Percentiles rank a stretch among this genome's conserved stretches.
Conservation (phyloP, 2,113 vertebrate genomes). For the Haplochromis burtoni region DNA sequence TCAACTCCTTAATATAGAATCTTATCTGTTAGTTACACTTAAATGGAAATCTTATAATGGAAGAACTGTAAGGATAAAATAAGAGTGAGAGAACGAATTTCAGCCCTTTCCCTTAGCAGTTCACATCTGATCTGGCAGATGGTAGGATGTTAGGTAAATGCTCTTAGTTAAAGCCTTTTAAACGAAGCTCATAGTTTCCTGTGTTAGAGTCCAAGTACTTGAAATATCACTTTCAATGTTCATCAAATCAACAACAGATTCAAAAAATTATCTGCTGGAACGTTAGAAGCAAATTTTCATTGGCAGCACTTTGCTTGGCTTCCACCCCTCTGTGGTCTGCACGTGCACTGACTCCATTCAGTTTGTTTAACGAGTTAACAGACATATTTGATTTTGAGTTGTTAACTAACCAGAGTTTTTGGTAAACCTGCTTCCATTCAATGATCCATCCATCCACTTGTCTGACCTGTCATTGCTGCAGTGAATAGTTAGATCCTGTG, state of each 20-base stretch:
- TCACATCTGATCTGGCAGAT: neutral
- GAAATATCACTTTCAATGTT: neutral
- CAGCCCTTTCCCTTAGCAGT: neutral
- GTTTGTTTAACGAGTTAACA: conserved; percentile 49
- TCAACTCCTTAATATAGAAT: neutral
- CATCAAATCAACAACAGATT: neutral
- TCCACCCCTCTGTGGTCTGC: conserved; percentile 1
- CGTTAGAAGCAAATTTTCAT: neutral
- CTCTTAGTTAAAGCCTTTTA: neutral
- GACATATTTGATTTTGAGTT: conserved; percentile 30
- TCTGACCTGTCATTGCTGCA: neutral
- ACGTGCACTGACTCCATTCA: conserved; percentile 58
- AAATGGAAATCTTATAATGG: neutral
- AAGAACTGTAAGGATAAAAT: neutral
- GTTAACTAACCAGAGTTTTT: conserved; percentile 52
- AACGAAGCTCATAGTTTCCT: neutral
- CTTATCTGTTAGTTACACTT: neutral
- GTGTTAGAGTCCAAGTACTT: neutral
- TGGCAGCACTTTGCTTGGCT: neutral
- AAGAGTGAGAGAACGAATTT: neutral
- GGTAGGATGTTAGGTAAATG: neutral
- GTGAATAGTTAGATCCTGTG: conserved; percentile 12
- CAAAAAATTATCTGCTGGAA: neutral
- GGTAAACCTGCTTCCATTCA: neutral
- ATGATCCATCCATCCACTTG: neutral